Conservation (phyloP, 2,888 invertebrate genomes). For the Pyrrhia umbra region DNA sequence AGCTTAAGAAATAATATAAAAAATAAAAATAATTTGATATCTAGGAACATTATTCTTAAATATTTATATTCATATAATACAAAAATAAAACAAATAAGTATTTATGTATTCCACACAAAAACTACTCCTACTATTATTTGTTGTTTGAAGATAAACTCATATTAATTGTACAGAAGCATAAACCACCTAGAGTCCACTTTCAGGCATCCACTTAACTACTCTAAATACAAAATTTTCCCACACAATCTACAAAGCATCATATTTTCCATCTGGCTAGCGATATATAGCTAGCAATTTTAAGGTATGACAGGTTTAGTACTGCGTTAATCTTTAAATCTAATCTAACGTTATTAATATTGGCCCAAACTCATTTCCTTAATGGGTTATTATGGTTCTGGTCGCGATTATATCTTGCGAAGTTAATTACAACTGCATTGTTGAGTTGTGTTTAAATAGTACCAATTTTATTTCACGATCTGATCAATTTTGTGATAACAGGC, state of each 20-base stretch:
- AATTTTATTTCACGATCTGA: constrained; percentile 39
- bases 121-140: too few relatives aligned
- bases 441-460: constrained; percentile 45
- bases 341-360: constrained; percentile 58
- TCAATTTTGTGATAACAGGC: constrained; percentile 32
- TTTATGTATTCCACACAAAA: too few relatives aligned
- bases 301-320: constrained; percentile 38
- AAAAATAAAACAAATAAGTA: too few relatives aligned
- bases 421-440: constrained; percentile 55
- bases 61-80: too few relatives aligned
- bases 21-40: too few relatives aligned
- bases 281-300: constrained; percentile 42
- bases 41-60: too few relatives aligned
- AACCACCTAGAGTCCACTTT: neutral
- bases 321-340: constrained; percentile 52
- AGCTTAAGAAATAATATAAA: too few relatives aligned
- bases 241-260: constrained; percentile 7
- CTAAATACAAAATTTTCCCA: neutral
- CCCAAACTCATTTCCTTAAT: constrained; percentile 54
- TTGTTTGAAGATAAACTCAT: too few relatives aligned
- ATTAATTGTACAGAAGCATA: too few relatives aligned
- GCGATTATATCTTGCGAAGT: constrained; percentile 53
- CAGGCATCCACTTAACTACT: neutral
- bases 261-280: constrained; percentile 20
- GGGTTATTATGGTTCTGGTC: constrained; percentile 44